phyloP scores from a whole-genome alignment of 1,140 invertebrate species.

The Thaumetopoea pityocampa region DNA sequence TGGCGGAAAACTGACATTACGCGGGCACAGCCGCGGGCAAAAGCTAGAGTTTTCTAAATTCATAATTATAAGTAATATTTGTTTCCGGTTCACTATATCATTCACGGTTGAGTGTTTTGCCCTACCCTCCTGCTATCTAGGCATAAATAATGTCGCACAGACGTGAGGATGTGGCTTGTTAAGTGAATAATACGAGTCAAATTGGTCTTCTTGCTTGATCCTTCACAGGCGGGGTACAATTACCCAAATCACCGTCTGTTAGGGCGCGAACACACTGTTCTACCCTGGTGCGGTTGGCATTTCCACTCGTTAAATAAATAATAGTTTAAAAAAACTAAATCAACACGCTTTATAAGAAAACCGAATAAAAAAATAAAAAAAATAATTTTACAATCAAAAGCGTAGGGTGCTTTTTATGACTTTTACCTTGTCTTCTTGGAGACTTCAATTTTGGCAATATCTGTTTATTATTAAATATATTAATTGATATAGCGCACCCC shows the following conservation, averaged over 20 bases:
- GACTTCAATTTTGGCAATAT: too few relatives aligned
- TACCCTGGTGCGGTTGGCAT: neutral
- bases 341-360: too few relatives aligned
- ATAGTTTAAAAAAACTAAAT: neutral
- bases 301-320: neutral
- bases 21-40: too few relatives aligned
- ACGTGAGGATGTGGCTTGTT: slow-evolving; percentile 34
- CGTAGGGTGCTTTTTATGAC: too few relatives aligned
- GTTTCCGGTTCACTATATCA: neutral
- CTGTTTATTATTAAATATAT: too few relatives aligned
- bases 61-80: too few relatives aligned
- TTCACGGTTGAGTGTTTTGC: slow-evolving; percentile 1
- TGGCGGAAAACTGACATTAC: too few relatives aligned
- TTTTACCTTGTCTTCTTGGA: too few relatives aligned
- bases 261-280: slow-evolving; percentile 4
- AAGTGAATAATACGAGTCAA: slow-evolving; percentile 41
- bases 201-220: slow-evolving; percentile 26
- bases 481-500: too few relatives aligned
- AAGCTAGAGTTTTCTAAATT: too few relatives aligned
- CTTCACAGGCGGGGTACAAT: slow-evolving; percentile 19
- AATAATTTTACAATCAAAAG: too few relatives aligned
- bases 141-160: slow-evolving; percentile 7
- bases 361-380: too few relatives aligned
- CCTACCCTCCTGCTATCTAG: slow-evolving; percentile 4
- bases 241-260: slow-evolving; percentile 15